Percentiles rank a stretch among this genome's conserved stretches.
These are phyloP conservation scores for Lucilia sericata DNA, from an alignment of 1,140 invertebrate species.

Conservation along the genomic window DNA sequence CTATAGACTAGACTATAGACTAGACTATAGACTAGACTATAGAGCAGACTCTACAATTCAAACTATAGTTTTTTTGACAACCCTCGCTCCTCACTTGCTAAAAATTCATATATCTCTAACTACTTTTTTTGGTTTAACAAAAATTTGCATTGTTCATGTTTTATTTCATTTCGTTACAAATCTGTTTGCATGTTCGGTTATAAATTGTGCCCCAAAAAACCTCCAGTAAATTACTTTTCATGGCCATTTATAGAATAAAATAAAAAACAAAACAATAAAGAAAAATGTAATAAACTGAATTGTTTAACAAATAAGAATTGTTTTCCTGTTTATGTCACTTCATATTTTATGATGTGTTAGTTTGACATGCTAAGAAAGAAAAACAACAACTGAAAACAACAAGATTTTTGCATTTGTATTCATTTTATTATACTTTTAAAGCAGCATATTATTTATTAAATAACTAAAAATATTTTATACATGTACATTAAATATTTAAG, in stretches of 20 bases:
- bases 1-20: too few species aligned
- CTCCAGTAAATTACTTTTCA: too few species aligned
- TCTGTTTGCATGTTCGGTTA: too few species aligned
- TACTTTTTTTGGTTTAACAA: too few species aligned
- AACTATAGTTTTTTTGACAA: too few species aligned
- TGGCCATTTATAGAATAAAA: background rate
- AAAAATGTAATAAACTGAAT: background rate
- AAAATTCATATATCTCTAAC: too few species aligned
- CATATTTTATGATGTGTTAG: background rate
- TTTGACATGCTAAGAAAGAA: background rate
- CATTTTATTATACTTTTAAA: background rate
- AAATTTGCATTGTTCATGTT: too few species aligned
- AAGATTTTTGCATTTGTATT: background rate
- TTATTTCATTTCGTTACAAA: too few species aligned
- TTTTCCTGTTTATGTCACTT: conserved; percentile 11
- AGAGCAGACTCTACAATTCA: too few species aligned
- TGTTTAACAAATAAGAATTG: background rate
- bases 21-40: too few species aligned
- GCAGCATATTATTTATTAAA: background rate
- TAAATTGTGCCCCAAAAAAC: too few species aligned
- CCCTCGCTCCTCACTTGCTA: too few species aligned
- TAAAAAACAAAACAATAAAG: background rate
- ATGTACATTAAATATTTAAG: background rate
- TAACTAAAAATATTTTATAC: background rate
- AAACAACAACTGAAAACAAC: background rate